Evolutionary conservation across 2,888 invertebrate genomes (phyloP), one percentile per base, ranked within the genome.

Genomic region (Epinotia brunnichana): DNA sequence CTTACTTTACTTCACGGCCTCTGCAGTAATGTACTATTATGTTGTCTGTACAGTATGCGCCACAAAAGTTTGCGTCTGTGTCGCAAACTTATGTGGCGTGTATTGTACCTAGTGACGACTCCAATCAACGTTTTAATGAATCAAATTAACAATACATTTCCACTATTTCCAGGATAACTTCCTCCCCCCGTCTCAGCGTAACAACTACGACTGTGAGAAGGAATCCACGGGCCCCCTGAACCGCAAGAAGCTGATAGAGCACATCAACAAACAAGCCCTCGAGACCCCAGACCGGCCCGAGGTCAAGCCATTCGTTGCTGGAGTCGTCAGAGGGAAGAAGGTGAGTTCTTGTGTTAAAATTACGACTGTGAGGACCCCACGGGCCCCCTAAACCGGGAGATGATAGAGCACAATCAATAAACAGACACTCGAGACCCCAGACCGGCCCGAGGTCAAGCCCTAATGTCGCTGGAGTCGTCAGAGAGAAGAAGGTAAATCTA

Each of bases 221-320:
- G 95, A 95, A 83, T 96, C 99, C 19, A 99, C 99, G 24, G 99
- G 99, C 57, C 99, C 99, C 17, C 94, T 99, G 81, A 97, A 99
- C 93, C 95, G 99, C 74, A 98, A 99, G 92, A 97, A 98, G 88
- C 94, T 99, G 69, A 97, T 99, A 85, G 98, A 98, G 87, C 98
- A 98, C 92, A 97, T 99, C 83, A 99, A 99, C 90, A 99, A 99
- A 90, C 98, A 99, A 88, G 99, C 99, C n/a, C 94, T 98, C 81
- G 98, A 98, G 91, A 98, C 99, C 73, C 99, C 99, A 64, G 99
- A 99, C 93, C 95, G 97, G 95, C 99, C 99, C 3, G 99, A 99
- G 90, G 94, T 96, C 74, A 98, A 99, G 90, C 99, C 99, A 11
- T 99, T 95, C 88, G 97, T 98, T 48, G 95, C 98, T 79, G 99